Base-by-base conservation (phyloP, 2,888 invertebrate genomes). In the Agrochola lota region DNA sequence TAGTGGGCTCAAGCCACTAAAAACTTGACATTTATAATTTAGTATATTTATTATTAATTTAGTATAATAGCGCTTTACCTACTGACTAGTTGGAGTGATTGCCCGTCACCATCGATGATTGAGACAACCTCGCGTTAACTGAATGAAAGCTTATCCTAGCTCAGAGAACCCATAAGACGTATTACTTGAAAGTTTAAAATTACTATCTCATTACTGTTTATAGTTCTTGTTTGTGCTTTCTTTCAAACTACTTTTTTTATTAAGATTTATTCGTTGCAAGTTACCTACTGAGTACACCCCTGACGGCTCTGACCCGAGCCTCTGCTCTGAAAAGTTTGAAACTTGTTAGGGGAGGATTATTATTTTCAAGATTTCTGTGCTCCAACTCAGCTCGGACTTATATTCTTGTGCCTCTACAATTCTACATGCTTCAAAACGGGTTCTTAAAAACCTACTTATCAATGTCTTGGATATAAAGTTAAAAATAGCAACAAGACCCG, bases 311-410 rank as follows among this genome's bases (percentile, higher is more conserved):
- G 74, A 78, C 74, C 72, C 70, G 55, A 75, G 74, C 76, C 66
- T 81, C 66, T 79, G 73, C 74, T 75, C 68, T 71, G 70, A 81
- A 81, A 81, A 90, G 74, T 86, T 88, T 72, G 64, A 63, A 87
- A 86, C 82, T 88, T 86, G 78, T 89, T 88, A 85, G 59, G 70
- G 78, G 43, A 68, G 74, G 74, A 87, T 82, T 86, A 81, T 79
- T 78, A 85, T 83, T 79, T 82, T 68, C 72, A 67, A 82, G 80
- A 75, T 81, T 84, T 85, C 57, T 80, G 69, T 70, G 67, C 66
- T 69, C 57, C 69, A 76, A 66, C 76, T 64, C 46, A 67, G 55
- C 71, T 74, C 59, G 74, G 59, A 30, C 72, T 82, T 71, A 67
- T 73, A 77, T 81, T 80, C 78, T 81, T 85, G 80, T 78, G 78